phyloP scores from a whole-genome alignment of 2,113 vertebrate genomes.

The Mesoclemmys tuberculata region DNA sequence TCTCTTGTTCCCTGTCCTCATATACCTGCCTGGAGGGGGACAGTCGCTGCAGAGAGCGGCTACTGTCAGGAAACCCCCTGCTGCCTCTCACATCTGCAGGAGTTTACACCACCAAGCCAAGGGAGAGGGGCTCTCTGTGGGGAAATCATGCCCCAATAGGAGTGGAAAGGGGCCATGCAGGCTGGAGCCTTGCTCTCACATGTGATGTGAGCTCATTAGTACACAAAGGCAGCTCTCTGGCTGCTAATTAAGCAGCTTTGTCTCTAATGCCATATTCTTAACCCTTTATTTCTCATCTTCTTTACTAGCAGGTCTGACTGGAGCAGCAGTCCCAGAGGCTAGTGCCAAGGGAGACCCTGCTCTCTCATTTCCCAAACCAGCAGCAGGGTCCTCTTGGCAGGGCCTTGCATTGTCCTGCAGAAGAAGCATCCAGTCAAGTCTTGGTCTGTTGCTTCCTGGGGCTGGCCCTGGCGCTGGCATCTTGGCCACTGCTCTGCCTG shows the following conservation, averaged over 20 bases:
- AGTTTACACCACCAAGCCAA: neutral
- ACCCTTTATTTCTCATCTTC: neutral
- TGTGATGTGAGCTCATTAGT: neutral
- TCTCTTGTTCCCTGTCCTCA: neutral
- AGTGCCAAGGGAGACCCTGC: neutral
- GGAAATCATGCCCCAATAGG: neutral
- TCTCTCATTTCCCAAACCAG: neutral
- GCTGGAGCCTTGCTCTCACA: neutral
- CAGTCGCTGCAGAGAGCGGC: neutral
- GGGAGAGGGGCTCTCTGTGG: neutral
- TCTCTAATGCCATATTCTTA: neutral
- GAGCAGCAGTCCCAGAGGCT: too few species aligned
- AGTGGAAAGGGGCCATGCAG: neutral
- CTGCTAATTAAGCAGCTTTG: neutral
- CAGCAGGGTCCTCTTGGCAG: neutral
- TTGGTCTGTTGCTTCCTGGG: neutral
- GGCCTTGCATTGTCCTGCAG: neutral
- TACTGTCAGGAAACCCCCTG: neutral
- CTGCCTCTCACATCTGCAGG: neutral
- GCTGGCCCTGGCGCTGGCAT: neutral
- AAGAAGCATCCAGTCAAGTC: neutral
- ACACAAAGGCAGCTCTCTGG: neutral
- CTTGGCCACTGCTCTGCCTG: neutral
- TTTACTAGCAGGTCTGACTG: neutral
- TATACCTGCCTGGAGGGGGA: neutral